Conservation (phyloP, 2,888 invertebrate species). For the Tanytarsus gracilentus region DNA sequence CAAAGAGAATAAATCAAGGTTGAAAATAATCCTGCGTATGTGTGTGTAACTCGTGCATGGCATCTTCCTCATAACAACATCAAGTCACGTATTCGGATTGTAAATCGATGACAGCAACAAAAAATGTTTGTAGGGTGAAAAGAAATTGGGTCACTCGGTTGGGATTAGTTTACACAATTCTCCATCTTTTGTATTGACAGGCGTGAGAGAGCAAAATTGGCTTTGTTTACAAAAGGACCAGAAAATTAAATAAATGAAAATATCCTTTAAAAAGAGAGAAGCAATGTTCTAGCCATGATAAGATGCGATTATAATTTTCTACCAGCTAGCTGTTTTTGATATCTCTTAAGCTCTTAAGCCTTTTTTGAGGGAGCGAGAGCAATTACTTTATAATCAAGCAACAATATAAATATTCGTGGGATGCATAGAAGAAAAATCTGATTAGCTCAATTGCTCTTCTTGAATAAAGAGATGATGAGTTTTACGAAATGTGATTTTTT, state of each 20-base stretch:
- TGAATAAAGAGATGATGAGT: no score
- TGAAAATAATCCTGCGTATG: neutral
- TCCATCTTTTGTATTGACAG: neutral
- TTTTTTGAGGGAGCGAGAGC: constrained; percentile 4
- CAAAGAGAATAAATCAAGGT: neutral
- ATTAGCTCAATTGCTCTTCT: no score
- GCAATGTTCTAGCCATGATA: no score
- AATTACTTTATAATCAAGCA: no score
- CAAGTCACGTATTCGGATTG: constrained; percentile 5
- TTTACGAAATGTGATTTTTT: no score
- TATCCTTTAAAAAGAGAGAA: no score
- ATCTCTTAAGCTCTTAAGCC: constrained; percentile 22
- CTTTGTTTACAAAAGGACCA: neutral
- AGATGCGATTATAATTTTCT: no score
- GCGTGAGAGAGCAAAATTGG: no score
- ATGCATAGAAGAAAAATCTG: no score
- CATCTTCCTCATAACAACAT: neutral
- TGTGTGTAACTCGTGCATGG: neutral
- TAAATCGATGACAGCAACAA: constrained; percentile 9
- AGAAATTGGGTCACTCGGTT: neutral
- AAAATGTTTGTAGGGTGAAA: neutral
- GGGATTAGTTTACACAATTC: neutral
- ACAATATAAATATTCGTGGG: no score
- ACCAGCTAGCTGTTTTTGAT: neutral
- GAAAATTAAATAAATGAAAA: no score